phyloP scores from a whole-genome alignment of 2,113 vertebrate genomes.

The Poecile atricapillus region DNA sequence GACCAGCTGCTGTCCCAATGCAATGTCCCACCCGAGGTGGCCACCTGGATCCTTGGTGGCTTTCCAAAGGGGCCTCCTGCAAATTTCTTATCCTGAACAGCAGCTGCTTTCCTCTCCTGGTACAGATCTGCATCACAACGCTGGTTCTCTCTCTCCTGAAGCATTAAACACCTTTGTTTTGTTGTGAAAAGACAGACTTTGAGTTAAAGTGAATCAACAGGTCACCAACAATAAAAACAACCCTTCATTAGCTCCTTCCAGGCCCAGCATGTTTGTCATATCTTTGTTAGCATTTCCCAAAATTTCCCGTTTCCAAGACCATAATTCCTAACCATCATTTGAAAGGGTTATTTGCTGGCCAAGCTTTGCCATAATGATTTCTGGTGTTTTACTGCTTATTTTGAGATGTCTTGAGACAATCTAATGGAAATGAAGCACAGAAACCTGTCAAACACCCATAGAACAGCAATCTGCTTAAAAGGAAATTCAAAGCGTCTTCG shows the following conservation, averaged over 20 bases:
- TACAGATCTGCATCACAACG: neutral
- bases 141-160: neutral
- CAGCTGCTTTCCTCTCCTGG: neutral
- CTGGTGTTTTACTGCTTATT: neutral
- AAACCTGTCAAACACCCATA: neutral
- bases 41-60: neutral
- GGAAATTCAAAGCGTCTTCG: neutral
- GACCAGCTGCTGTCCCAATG: neutral
- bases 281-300: neutral
- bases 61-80: neutral
- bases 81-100: neutral
- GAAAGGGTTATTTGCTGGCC: neutral
- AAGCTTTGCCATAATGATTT: neutral
- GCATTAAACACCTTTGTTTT: neutral
- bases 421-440: neutral
- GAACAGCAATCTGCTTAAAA: neutral
- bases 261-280: fast-evolving
- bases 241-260: neutral
- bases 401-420: neutral
- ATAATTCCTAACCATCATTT: neutral
- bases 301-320: neutral
- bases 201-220: neutral
- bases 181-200: neutral
- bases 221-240: neutral
- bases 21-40: neutral